Evolutionary conservation across 2,888 invertebrate species (phyloP).

Genomic region (Ormyrus pomaceus): DNA sequence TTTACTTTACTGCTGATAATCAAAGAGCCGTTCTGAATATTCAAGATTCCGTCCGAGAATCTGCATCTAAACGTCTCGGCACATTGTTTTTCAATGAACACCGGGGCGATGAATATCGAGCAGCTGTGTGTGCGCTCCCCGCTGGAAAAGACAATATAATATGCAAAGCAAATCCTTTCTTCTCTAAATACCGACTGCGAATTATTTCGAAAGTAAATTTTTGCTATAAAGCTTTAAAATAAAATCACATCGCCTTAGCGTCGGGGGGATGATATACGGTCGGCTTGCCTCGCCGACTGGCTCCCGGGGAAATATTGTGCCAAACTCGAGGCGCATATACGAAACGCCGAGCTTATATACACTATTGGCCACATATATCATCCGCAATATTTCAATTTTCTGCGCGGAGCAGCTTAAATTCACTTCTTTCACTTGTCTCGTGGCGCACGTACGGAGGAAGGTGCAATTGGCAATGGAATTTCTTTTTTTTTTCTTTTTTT

Average conservation of each 20-base stretch:
- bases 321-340: not conserved
- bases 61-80: not conserved
- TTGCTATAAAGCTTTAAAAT: too few relatives aligned
- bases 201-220: not conserved
- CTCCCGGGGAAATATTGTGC: not conserved
- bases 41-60: not conserved
- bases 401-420: not conserved
- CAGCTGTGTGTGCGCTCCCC: not conserved
- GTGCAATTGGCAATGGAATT: too few relatives aligned
- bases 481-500: too few relatives aligned
- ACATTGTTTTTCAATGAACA: conserved; percentile 21
- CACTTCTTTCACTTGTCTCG: conserved; percentile 12
- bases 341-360: too few relatives aligned
- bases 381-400: conserved; percentile 12
- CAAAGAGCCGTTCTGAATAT: not conserved
- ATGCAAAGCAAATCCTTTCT: not conserved
- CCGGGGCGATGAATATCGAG: conserved; percentile 23
- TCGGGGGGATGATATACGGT: not conserved
- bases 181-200: too few relatives aligned
- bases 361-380: not conserved
- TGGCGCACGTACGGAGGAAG: not conserved
- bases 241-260: not conserved
- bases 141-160: not conserved
- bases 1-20: not conserved
- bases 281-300: not conserved